phyloP scores from a whole-genome alignment of 2,797 vertebrate genomes.

The Anableps anableps region DNA sequence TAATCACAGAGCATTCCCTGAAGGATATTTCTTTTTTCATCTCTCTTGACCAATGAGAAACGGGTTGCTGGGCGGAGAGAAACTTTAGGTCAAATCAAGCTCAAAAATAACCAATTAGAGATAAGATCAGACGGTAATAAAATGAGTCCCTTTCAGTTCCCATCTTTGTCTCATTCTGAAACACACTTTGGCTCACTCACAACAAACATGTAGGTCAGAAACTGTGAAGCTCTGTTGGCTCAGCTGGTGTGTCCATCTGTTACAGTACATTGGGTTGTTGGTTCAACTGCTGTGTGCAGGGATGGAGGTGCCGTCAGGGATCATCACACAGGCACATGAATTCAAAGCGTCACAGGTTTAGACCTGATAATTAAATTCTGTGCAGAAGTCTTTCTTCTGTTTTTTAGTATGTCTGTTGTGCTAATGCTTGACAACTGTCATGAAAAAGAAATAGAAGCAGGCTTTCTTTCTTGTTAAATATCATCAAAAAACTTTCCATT shows the following conservation, averaged over 20 bases:
- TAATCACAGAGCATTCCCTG: slow-evolving; percentile 43
- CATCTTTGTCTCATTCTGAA: neutral
- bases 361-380: neutral
- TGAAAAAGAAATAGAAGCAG: too few relatives aligned
- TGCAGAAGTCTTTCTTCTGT: neutral
- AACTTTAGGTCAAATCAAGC: neutral
- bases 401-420: neutral
- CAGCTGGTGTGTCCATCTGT: slow-evolving; percentile 61
- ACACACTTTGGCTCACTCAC: neutral
- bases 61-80: slow-evolving; percentile 49
- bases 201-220: slow-evolving; percentile 53
- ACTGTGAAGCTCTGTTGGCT: slow-evolving; percentile 42
- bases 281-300: slow-evolving; percentile 37
- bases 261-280: slow-evolving; percentile 24
- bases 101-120: slow-evolving; percentile 19
- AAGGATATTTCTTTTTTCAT: slow-evolving; percentile 33
- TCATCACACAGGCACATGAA: neutral
- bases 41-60: slow-evolving; percentile 33
- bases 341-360: neutral
- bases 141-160: neutral
- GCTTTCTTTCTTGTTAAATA: too few relatives aligned
- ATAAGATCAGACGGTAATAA: neutral
- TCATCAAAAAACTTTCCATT: too few relatives aligned
- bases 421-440: too few relatives aligned
- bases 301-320: neutral